These are phyloP conservation scores for Cotesia glomerata DNA, from an alignment of 1,140 invertebrate species.

Conservation along the genomic window DNA sequence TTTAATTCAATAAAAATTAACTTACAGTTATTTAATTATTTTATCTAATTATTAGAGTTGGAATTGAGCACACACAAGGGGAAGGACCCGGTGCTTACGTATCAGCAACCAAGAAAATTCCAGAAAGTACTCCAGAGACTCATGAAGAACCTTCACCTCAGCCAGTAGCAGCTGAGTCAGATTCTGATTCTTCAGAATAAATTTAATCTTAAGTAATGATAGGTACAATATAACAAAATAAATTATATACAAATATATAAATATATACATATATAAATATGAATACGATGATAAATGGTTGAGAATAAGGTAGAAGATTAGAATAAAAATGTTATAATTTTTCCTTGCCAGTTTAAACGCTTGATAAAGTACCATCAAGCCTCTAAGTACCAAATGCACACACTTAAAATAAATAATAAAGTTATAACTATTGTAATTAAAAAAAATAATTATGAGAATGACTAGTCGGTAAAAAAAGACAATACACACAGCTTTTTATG, in stretches of 20 bases:
- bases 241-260: background rate
- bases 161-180: constrained; percentile 43
- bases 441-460: constrained; percentile 1
- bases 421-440: no score
- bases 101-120: constrained; percentile 67
- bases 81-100: constrained; percentile 78
- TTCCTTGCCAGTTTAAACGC: no score
- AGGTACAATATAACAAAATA: background rate
- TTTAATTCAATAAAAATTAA: no score
- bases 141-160: constrained; percentile 40
- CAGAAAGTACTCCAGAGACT: constrained; percentile 45
- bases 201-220: background rate
- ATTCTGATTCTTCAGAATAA: constrained; percentile 57
- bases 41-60: constrained; percentile 68
- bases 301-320: constrained; percentile 10
- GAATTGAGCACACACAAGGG: constrained; percentile 83
- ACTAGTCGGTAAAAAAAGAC: constrained; percentile 45
- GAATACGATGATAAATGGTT: background rate
- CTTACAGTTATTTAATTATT: background rate
- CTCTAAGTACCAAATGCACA: no score
- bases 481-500: constrained; percentile 53
- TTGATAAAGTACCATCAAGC: background rate
- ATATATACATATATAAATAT: constrained; percentile 6
- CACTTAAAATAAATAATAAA: background rate
- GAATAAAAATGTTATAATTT: no score